A percentile compares a stretch with the other conserved stretches of the same genome.
Conservation (phyloP, 2,113 vertebrate species). For the Anhinga anhinga region DNA sequence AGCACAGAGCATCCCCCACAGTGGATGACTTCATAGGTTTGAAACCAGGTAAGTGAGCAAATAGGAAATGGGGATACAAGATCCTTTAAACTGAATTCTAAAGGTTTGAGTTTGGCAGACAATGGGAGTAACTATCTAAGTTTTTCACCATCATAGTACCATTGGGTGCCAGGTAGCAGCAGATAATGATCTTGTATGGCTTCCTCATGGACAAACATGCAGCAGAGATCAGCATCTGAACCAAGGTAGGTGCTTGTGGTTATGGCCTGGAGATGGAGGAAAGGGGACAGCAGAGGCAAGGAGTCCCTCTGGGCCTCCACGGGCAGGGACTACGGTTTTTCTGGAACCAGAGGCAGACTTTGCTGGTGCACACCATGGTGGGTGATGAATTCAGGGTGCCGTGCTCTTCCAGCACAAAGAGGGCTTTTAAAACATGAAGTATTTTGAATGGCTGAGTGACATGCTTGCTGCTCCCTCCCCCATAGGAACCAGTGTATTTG, state of each 20-base stretch:
- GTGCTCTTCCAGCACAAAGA: not conserved
- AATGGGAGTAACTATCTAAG: not conserved
- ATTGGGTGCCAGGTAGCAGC: not conserved
- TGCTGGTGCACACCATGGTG: not conserved
- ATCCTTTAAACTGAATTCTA: not conserved
- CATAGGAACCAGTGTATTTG: not conserved
- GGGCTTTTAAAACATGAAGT: not conserved
- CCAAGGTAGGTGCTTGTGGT: not conserved
- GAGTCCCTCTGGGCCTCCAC: not conserved
- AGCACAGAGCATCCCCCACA: slow-evolving; percentile 10
- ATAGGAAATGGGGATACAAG: not conserved
- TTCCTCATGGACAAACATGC: not conserved
- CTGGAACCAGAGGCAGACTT: not conserved
- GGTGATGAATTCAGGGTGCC: not conserved
- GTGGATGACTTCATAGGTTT: not conserved
- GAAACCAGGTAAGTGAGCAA: not conserved
- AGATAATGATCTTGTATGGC: not conserved
- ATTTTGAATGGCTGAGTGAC: not conserved
- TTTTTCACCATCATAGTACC: not conserved
- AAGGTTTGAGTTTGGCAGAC: not conserved
- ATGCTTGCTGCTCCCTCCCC: not conserved
- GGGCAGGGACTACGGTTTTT: rapidly evolving
- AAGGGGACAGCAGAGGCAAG: not conserved
- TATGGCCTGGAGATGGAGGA: not conserved
- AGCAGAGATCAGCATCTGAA: not conserved